Evolutionary conservation across 1,140 invertebrate species (phyloP).

Genomic region (Meloidogyne exigua): DNA sequence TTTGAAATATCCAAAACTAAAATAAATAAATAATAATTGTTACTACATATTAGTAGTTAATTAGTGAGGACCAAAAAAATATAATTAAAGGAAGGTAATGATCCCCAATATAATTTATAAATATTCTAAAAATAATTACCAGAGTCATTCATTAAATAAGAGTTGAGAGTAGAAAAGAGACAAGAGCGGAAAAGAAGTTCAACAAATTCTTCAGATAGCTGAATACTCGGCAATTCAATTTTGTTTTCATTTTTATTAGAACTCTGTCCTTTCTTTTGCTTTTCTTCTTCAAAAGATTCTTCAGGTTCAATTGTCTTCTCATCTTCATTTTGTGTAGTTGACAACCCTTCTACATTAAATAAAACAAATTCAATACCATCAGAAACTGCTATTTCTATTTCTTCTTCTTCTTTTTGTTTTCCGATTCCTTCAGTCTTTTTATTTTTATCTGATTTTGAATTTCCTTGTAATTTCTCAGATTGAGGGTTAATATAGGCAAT

Average conservation of each 20-base stretch:
- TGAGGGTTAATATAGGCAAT: constrained; percentile 34
- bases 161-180: constrained; percentile 80
- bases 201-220: constrained; percentile 67
- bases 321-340: constrained; percentile 1
- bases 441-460: not conserved
- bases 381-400: no score
- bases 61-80: no score
- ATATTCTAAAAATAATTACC: constrained; percentile 65
- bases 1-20: constrained; percentile 85
- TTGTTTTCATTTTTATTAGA: no score
- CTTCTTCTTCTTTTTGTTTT: constrained; percentile 52
- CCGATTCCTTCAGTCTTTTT: constrained; percentile 30
- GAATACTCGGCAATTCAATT: not conserved
- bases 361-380: not conserved
- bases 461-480: not conserved
- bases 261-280: not conserved
- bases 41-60: no score
- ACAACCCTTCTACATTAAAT: not conserved
- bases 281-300: not conserved
- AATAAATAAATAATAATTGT: constrained; percentile 8
- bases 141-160: constrained; percentile 88
- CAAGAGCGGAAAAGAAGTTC: constrained; percentile 79
- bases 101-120: no score
- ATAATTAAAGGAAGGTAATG: no score
- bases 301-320: not conserved